phyloP scores from a whole-genome alignment of 2,113 vertebrate species.

The Stegostoma tigrinum region DNA sequence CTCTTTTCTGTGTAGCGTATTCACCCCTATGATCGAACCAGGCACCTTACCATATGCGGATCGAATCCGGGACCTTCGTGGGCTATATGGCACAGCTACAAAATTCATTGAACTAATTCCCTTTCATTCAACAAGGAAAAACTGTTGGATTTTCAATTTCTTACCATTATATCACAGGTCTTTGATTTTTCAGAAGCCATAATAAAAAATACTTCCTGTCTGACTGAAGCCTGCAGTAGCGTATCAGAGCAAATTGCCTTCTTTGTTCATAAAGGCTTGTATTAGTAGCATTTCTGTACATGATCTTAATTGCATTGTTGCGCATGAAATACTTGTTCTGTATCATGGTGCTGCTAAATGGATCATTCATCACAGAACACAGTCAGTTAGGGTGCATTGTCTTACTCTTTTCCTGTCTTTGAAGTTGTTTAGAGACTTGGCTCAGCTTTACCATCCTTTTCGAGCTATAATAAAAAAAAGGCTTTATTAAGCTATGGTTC shows the following conservation, averaged over 20 bases:
- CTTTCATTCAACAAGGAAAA: neutral
- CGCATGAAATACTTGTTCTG: neutral
- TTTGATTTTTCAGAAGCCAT: neutral
- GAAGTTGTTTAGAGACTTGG: neutral
- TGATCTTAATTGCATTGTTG: neutral
- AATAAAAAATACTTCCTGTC: neutral
- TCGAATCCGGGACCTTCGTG: neutral
- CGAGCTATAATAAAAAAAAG: slow-evolving; percentile 2
- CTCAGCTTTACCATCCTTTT: neutral
- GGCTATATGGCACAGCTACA: neutral
- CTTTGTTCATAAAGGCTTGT: neutral
- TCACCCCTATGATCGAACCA: neutral
- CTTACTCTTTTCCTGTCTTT: neutral
- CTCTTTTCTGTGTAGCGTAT: neutral
- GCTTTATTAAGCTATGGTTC: neutral
- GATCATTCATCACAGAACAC: neutral
- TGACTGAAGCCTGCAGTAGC: neutral
- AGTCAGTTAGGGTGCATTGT: slow-evolving; percentile 16
- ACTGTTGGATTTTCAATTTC: neutral
- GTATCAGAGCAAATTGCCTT: neutral
- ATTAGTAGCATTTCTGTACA: neutral
- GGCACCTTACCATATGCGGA: neutral
- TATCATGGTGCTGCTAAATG: neutral
- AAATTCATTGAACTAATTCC: neutral
- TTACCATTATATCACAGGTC: neutral